Conservation (phyloP, 2,888 invertebrate species). For the Diogma glabrata region DNA sequence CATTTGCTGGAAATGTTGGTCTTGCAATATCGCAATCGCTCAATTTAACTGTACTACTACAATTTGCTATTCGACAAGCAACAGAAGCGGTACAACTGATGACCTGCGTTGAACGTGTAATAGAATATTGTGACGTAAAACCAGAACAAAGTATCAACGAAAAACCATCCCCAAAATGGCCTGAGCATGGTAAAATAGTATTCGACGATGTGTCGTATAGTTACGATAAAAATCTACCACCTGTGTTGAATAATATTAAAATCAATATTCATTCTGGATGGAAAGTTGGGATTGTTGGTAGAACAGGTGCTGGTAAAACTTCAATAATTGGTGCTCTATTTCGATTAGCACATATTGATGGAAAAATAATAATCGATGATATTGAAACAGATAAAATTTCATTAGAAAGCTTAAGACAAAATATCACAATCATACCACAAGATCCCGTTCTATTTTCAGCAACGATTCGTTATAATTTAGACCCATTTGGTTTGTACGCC, state of each 20-base stretch:
- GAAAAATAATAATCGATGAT: conserved; percentile 60
- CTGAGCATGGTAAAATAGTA: conserved; percentile 45
- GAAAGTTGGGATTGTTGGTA: conserved; percentile 68
- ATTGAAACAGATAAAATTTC: conserved; percentile 44
- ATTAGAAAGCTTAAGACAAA: conserved; percentile 38
- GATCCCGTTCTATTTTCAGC: conserved; percentile 45
- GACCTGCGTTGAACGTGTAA: conserved; percentile 57
- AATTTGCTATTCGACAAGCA: conserved; percentile 62
- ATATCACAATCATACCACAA: conserved; percentile 47
- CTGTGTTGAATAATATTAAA: conserved; percentile 65
- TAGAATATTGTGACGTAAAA: conserved; percentile 55
- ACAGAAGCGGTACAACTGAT: conserved; percentile 55
- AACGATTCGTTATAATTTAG: conserved; percentile 50
- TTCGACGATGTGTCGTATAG: conserved; percentile 46
- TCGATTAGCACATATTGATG: conserved; percentile 58
- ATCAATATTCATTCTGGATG: conserved; percentile 51
- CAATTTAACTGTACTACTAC: conserved; percentile 39
- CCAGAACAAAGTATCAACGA: conserved; percentile 21
- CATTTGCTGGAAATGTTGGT: conserved; percentile 37
- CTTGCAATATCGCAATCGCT: conserved; percentile 41
- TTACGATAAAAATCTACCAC: conserved; percentile 45
- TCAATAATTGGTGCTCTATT: conserved; percentile 68
- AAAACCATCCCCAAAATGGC: conserved; percentile 55
- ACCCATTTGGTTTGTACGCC: conserved; percentile 40
- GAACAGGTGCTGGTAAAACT: conserved; percentile 77